Base-by-base conservation (phyloP, 2,113 vertebrate genomes). In the Eptatretus burgeri region DNA sequence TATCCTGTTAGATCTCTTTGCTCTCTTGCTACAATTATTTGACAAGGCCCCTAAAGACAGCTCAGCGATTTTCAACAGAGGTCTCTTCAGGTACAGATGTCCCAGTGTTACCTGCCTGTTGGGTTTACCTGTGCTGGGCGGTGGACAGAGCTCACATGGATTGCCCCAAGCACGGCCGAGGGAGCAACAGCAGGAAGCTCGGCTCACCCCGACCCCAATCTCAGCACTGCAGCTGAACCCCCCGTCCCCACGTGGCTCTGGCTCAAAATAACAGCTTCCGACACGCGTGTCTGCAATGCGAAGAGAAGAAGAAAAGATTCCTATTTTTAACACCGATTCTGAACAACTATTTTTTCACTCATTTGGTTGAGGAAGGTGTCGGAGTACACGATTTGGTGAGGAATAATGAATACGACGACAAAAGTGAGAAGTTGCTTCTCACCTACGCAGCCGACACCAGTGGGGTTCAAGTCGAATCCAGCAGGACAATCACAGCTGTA, bases 361-460 rank as follows among this genome's bases (percentile, higher is more conserved):
- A 7, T 41, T 41, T 41, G 3, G 27, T 41, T 41, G 27, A 41
- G 27, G 27, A 41, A 41, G 27, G 27, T 41, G 3, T 41, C 3
- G 27, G 27, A 41, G 27, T 41, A 7, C 27, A 41, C 27, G 27
- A 41, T 41, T 41, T 41, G 27, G 27, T 41, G 27, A 41, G 27
- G 27, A 41, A 41, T 41, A 41, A 41, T 41, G 27, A 41, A 41
- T 41, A 41, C 7, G 27, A 41, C 27, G 7, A 41, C 27, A 41
- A 41, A 41, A 41, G 27, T 41, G 27, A 41, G 27, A 41, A 41
- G 27, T 50, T 62, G 51, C 7, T 49, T 73, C 60, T 49, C 72
- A 84, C 81, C 81, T 76, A 81, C 81, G 66, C 81, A 84, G 71
- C 81, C 82, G 14, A 77, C 80, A 18, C 78, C 80, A 0, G 77